A percentile compares a stretch with the other conserved stretches of the same genome.
Conservation (phyloP, 2,888 invertebrate genomes). For the Trichopoda pennipes region DNA sequence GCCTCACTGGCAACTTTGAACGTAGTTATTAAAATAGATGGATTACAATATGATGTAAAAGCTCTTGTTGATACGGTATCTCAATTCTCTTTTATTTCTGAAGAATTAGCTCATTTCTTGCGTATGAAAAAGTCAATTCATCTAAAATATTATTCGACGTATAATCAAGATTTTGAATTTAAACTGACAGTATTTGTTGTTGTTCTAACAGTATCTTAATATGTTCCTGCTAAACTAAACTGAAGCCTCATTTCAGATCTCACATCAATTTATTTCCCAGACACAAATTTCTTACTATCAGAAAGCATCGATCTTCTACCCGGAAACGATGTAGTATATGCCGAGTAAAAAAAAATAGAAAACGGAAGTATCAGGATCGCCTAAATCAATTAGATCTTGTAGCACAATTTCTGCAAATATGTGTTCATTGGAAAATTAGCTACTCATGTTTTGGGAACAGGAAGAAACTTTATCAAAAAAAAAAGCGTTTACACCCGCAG, state of each 20-base stretch:
- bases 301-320: conserved; percentile 42
- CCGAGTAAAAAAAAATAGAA: not conserved
- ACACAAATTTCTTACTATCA: conserved; percentile 25
- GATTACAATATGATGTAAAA: not conserved
- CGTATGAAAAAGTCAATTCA: conserved; percentile 25
- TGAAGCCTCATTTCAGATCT: no score
- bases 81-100: conserved; percentile 44
- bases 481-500: no score
- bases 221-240: no score
- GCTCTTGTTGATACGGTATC: conserved; percentile 42
- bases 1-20: conserved; percentile 39
- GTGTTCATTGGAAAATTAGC: no score
- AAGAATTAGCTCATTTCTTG: conserved; percentile 38
- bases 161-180: conserved; percentile 29
- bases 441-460: no score
- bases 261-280: conserved; percentile 23
- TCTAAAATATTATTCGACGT: conserved; percentile 1
- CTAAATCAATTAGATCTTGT: no score
- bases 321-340: conserved; percentile 48
- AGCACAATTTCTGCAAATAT: no score
- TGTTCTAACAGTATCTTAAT: conserved; percentile 37
- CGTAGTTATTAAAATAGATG: conserved; percentile 18
- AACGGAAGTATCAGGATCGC: no score
- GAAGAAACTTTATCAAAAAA: no score
- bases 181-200: conserved; percentile 27